Evolutionary conservation across 2,797 vertebrate species (phyloP), one percentile per base, ranked within the genome.

Genomic region (Smutsia gigantea): DNA sequence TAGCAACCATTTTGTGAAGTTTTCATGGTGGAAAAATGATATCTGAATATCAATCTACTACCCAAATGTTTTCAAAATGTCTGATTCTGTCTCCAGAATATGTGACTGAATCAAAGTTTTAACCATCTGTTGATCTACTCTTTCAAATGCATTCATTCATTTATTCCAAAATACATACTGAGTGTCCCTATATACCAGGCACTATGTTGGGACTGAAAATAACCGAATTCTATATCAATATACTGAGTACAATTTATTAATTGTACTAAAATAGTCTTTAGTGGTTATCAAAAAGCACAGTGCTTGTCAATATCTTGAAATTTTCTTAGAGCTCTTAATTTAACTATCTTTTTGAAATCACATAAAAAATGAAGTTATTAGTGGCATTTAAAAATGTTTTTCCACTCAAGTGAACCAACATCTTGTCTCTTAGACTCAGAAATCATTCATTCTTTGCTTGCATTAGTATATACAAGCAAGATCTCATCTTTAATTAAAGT

Each of bases 41-140:
- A 95, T 13, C 37, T 55, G 27, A 77, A 39, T 78, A 90, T 68
- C 7, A 96, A 64, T 63, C 21, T 96, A 57, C 29, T 57, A 69
- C 34, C 29, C 63, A 94, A 79, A 68, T 77, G 39, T 84, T 96
- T 96, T 94, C 31, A 92, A 87, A 93, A 82, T 51, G 1, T 39
- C 37, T 96, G 27, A 0, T 1, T 68, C 11, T 68, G 12, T 37
- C 4, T 88, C 42, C 42, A 86, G 78, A 96, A 82, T 74, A 87
- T 31, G 3, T 91, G 11, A 79, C 14, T 86, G 10, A 82, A 72
- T 79, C 2, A 83, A 88, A 93, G 31, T 51, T 83, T 86, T 87
- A 84, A 92, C 11, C 2, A 83, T 37, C 75, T 83, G 10, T 59
- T 84, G 18, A 95, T 49, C 34, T 89, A 49, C 10, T 55, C 46